phyloP scores from a whole-genome alignment of 2,113 vertebrate genomes.

The Jacana jacana region DNA sequence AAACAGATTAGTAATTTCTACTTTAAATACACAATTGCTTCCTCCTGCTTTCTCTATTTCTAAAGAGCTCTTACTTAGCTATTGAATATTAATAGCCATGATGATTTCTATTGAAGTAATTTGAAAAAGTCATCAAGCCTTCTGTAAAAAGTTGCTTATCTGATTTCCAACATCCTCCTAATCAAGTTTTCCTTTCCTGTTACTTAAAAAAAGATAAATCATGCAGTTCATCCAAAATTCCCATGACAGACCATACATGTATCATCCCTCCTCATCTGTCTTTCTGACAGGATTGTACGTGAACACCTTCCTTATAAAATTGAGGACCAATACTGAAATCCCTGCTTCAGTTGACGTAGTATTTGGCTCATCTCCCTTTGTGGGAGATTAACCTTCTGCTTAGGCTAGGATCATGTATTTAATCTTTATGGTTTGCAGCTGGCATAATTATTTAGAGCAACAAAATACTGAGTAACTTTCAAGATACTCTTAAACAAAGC shows the following conservation, averaged over 20 bases:
- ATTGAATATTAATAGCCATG: constrained; percentile 31
- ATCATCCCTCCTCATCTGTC: background rate
- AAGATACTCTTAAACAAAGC: background rate
- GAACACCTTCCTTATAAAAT: background rate
- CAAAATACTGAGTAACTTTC: background rate
- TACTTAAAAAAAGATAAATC: background rate
- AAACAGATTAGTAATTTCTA: background rate
- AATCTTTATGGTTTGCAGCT: constrained; percentile 9
- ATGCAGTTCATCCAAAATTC: background rate
- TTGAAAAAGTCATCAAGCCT: background rate
- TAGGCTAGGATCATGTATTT: background rate
- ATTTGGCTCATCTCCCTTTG: background rate
- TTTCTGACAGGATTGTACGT: background rate
- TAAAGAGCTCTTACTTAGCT: constrained; percentile 1
- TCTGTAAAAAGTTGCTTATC: constrained; percentile 1
- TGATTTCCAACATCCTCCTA: constrained; percentile 35
- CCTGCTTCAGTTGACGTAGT: background rate
- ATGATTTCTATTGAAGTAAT: constrained; percentile 12
- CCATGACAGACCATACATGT: background rate
- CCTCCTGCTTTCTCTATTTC: background rate
- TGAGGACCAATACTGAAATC: background rate
- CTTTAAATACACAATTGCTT: background rate
- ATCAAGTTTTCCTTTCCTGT: constrained; percentile 11
- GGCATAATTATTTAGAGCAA: background rate
- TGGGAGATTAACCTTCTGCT: background rate